Base-by-base conservation (phyloP, 2,113 vertebrate genomes). In the Onychostoma macrolepis region DNA sequence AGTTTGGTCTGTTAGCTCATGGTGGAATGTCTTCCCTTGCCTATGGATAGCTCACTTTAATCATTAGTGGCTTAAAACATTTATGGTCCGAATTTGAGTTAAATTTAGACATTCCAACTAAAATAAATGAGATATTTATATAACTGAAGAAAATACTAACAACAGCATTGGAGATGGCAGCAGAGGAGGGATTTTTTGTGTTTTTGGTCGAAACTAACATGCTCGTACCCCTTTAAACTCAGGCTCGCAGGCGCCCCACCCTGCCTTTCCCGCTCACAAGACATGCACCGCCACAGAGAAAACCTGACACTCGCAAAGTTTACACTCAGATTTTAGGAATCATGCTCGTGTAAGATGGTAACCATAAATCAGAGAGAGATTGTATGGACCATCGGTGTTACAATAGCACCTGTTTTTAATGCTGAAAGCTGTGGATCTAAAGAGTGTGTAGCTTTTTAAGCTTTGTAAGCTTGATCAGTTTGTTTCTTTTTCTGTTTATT, bases 351-450 rank as follows among this genome's bases (percentile, higher is more conserved):
- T 58, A 56, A 65, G 72, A 84, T 61, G 19, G 48, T 61, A 8
- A 63, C 26, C 63, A 15, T 65, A 48, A 78, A 84, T 48, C 74
- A 26, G 72, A 79, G 87, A 89, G 48, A 89, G 48, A 50, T 61
- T 85, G 36, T 83, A 28, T 45, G 71, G 81, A 76, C 21, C 38
- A 72, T 83, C 38, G 10, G 63, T 3, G 43, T 58, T 81, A 48
- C n/a, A 43, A 33, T 53, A 45, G 65, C n/a, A 43, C 72, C 48
- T 56, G 50, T 84, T 50, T 78, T 71, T 45, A 65, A 71, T 85
- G 61, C 78, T 79, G 82, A 79, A 41, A 75, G 71, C 74, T 79
- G 85, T 84, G 85, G 56, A 85, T 87, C 80, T 33, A 85, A 80
- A 41, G 43, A 87, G 79, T 48, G 13, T 86, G 33, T 41, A 71